A percentile compares a stretch with the other conserved stretches of the same genome.
Conservation (phyloP, 2,797 vertebrate genomes). For the Heteromormyrus szaboi region DNA sequence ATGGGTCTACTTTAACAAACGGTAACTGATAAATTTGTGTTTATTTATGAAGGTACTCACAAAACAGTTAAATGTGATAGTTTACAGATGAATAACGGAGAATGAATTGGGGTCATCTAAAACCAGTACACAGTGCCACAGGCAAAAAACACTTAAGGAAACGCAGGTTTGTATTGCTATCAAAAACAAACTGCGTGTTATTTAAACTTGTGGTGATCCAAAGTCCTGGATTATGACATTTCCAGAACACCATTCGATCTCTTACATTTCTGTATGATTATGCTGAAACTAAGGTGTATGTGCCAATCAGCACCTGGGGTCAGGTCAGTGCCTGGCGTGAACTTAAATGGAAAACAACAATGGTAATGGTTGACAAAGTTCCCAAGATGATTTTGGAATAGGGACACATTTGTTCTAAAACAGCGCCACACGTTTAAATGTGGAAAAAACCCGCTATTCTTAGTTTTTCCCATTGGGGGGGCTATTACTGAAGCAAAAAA, state of each 20-base stretch:
- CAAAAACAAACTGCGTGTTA: background rate
- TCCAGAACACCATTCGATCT: background rate
- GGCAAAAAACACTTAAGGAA: background rate
- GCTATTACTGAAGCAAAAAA: background rate
- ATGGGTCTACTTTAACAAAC: background rate
- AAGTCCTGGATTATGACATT: background rate
- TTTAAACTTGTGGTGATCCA: background rate
- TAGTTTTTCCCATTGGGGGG: background rate
- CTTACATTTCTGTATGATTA: background rate
- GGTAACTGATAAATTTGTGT: background rate
- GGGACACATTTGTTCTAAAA: background rate
- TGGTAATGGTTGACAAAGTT: background rate
- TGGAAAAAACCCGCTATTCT: background rate
- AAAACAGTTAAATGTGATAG: background rate
- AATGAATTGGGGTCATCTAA: background rate
- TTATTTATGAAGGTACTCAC: background rate
- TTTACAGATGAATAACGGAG: background rate
- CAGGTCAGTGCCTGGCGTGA: background rate
- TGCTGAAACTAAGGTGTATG: background rate
- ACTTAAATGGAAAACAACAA: background rate
- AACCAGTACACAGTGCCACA: background rate
- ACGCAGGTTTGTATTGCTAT: background rate
- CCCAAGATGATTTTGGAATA: background rate
- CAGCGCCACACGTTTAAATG: background rate
- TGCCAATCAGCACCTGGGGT: background rate